Percentiles rank a stretch among this genome's conserved stretches.
Conservation (phyloP, 2,113 vertebrate species). For the Calyptommatus sinebrachiatus region DNA sequence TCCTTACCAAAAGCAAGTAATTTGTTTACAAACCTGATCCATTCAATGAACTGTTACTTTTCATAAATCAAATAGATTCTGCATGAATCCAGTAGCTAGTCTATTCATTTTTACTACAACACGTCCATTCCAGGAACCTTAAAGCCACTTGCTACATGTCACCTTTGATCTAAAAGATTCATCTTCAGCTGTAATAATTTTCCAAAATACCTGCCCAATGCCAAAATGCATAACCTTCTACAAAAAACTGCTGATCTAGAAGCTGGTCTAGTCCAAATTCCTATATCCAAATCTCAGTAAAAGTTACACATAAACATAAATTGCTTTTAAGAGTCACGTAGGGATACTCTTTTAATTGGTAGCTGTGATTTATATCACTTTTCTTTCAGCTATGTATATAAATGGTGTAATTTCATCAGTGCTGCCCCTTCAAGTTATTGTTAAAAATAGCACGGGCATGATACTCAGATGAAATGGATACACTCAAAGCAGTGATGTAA, state of each 20-base stretch:
- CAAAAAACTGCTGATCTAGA: neutral
- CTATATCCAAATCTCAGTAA: neutral
- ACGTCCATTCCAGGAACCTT: neutral
- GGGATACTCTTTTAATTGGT: constrained; percentile 3
- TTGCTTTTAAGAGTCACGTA: constrained; percentile 25
- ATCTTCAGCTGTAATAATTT: neutral
- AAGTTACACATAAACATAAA: neutral
- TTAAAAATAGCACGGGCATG: constrained; percentile 62
- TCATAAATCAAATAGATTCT: neutral
- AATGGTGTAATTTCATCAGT: constrained; percentile 71
- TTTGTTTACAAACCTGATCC: neutral
- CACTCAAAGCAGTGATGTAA: constrained; percentile 61
- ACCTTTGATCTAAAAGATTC: neutral
- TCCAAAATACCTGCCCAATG: neutral
- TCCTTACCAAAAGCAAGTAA: neutral
- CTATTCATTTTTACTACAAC: neutral
- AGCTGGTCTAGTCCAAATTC: neutral
- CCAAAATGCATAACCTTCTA: neutral
- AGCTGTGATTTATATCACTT: constrained; percentile 40
- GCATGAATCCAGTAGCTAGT: neutral
- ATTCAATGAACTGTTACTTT: neutral
- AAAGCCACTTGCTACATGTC: neutral
- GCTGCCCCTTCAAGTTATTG: constrained; percentile 54
- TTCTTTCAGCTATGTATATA: constrained; percentile 56
- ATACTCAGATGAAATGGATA: constrained; percentile 70